Evolutionary conservation across 2,888 invertebrate species (phyloP), one percentile per base, ranked within the genome.

Genomic region (Heteropelma amictum): DNA sequence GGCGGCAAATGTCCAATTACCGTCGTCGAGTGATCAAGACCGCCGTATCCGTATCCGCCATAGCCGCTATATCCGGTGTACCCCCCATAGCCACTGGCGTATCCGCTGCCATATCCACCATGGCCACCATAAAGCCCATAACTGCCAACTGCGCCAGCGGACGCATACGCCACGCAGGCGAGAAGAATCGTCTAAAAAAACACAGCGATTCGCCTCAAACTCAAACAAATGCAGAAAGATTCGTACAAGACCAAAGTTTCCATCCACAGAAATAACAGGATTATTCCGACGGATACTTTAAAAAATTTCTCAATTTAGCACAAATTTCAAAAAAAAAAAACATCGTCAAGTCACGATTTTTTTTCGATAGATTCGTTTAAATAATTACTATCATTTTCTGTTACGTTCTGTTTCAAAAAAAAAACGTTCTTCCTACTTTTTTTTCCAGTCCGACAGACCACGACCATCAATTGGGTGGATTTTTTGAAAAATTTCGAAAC

Each of bases 101-200:
- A 79, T 53, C 81, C 81, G 28, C 67, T 72, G 23, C 82, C 80
- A 51, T 81, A 78, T 64, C 83, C 78, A 49, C 53, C 74, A 56
- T 68, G 54, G 28, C 28, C 30, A 19, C 60, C 60, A 26, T 61
- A 53, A 33, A 53, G 53, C 19, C 53, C 53, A 35, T 51, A 68
- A 51, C 63, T 61, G 10, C 61, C 38, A 38, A 85, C 72, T 14
- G 81, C 82, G 53, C 85, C 85, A 14, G 87, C 87, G 6, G 88
- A 85, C 28, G 82, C 87, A 68, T 81, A 85, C n/a, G 86, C 84
- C 75, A 84, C 78, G 19, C 71, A 51, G 77, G 91, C 90, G 81
- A 91, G 85, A 87, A 92, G 89, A 68, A 91, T 89, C 80, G 92
- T 86, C 92, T 92, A 84, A 63, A 47, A 65, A 67, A 63, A 75